Evolutionary conservation across 2,888 invertebrate species (phyloP), one percentile per base, ranked within the genome.

Genomic region (Lapara coniferarum): DNA sequence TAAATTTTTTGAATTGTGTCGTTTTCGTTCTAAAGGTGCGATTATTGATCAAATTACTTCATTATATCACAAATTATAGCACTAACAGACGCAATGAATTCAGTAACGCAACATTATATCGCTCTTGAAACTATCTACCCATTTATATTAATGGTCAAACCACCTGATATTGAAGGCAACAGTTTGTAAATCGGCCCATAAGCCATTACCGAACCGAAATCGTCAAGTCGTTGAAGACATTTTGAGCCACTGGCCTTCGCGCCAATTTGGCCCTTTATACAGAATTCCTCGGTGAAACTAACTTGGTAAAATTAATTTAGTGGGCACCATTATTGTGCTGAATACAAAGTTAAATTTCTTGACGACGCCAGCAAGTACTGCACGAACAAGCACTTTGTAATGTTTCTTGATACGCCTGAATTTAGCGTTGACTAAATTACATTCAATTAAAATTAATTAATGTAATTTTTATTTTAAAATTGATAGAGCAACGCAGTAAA

Each of bases 231-330:
- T 78, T 74, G 71, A 78, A 77, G 80, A 77, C 73, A 75, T 76
- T 83, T 73, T 78, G 74, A 78, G 77, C 75, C 77, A 75, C 76
- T 74, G 77, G 77, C 74, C 77, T 80, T 75, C 76, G 74, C 76
- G 78, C 77, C 76, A 83, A 85, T 85, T 86, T 85, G 83, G 82
- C 80, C 84, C 81, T 82, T 84, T 78, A 75, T 72, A 71, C 73
- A 75, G 76, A 85, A 84, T 81, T 84, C 76, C 75, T 79, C 78
- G 75, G 77, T 70, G 78, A 83, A 86, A 88, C 85, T 84, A 87
- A 88, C 82, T 88, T 82, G 83, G 80, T 82, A 77, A 86, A 89
- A 88, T 89, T 87, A 88, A 89, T 89, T 88, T 84, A 85, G 83
- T 80, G 79, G 77, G 82, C 75, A 82, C 72, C 80, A 76, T 81